Conservation (phyloP, 1,140 invertebrate species). For the Bacillus rossius region DNA sequence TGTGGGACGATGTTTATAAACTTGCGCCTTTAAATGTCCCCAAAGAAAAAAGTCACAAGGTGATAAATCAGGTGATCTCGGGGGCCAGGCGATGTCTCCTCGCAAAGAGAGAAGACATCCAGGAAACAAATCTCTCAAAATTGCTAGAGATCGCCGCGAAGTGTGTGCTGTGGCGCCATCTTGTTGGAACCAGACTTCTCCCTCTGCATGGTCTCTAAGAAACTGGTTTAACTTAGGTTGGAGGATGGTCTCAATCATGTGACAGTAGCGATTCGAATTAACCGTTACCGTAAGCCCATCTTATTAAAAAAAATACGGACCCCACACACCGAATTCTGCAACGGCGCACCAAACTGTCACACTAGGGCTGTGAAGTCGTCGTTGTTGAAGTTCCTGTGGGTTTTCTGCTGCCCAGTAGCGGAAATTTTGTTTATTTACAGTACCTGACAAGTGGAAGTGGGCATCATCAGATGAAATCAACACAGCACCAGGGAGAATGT, state of each 20-base stretch:
- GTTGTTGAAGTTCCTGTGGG: constrained; percentile 6
- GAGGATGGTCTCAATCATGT: too few species aligned
- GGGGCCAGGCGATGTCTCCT: constrained; percentile 12
- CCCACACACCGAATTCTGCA: neutral
- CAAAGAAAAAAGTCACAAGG: constrained; percentile 4
- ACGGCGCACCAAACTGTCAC: neutral
- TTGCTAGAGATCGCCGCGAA: constrained; percentile 4
- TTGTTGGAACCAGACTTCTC: too few species aligned
- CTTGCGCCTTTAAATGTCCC: constrained; percentile 9
- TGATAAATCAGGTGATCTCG: neutral
- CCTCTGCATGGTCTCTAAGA: too few species aligned
- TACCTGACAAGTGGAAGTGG: constrained; percentile 15
- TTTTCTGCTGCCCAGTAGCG: constrained; percentile 11
- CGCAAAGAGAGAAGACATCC: constrained; percentile 4
- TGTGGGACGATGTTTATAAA: neutral
- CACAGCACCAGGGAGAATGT: neutral
- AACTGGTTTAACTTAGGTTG: too few species aligned
- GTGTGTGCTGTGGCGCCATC: too few species aligned
- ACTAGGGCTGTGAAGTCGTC: constrained; percentile 2
- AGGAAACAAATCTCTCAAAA: constrained; percentile 3
- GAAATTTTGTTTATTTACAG: constrained; percentile 15
- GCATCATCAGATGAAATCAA: constrained; percentile 10
- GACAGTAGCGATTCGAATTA: too few species aligned
- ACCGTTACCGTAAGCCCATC: too few species aligned
- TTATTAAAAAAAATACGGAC: too few species aligned